Conservation (phyloP, 1,140 invertebrate genomes). For the Ectropis grisescens region DNA sequence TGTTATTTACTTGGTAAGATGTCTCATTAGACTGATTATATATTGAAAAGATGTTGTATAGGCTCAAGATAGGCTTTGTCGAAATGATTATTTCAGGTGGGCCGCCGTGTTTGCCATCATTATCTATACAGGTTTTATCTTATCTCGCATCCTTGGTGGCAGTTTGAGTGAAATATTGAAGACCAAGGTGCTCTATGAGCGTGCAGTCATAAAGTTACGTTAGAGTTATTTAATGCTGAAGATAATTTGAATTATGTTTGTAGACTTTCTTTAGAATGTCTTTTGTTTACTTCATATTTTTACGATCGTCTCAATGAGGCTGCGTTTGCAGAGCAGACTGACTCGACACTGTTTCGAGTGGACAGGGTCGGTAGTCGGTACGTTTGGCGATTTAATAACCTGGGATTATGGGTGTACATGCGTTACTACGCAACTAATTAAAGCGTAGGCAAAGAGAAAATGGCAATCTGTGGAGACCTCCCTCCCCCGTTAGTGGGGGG, state of each 20-base stretch:
- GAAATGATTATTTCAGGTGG: constrained; percentile 9
- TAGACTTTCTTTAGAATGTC: no score
- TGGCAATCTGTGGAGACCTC: constrained; percentile 74
- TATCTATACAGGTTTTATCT: constrained; percentile 17
- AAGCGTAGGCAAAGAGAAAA: constrained; percentile 70
- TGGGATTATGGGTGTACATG: constrained; percentile 61
- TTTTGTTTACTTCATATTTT: no score
- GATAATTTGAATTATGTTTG: no score
- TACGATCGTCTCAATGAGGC: no score
- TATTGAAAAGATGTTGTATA: constrained; percentile 11
- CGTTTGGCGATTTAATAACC: constrained; percentile 52
- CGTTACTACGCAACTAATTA: constrained; percentile 70
- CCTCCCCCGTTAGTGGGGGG: constrained; percentile 65
- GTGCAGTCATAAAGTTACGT: no score
- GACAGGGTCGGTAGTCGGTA: no score
- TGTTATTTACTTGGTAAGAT: no score
- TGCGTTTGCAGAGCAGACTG: no score
- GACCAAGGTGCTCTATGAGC: neutral
- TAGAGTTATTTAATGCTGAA: no score
- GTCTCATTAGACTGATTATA: neutral
- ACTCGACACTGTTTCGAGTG: no score
- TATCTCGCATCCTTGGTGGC: constrained; percentile 13
- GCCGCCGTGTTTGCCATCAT: constrained; percentile 4
- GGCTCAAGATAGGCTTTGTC: constrained; percentile 14
- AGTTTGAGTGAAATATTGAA: constrained; percentile 13